Base-by-base conservation (phyloP, 2,797 vertebrate species). In the Acanthurus lineatus region DNA sequence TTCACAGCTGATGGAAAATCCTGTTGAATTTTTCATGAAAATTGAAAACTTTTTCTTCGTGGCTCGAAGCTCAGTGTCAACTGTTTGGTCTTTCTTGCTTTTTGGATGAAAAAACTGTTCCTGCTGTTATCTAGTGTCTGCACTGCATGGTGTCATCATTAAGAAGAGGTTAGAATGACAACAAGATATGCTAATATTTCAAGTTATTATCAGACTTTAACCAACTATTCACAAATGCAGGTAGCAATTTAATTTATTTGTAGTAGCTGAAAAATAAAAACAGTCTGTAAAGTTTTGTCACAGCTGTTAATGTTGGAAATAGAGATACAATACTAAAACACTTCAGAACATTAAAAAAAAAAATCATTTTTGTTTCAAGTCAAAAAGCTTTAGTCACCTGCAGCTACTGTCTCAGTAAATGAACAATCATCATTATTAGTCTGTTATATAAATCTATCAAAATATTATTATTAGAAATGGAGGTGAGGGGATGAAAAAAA, bases 1-100 rank as follows among this genome's bases (percentile, higher is more conserved):
- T 85, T 92, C 88, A 82, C 91, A 94, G 90, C 88, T 93, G 91
- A 91, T 71, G n/a, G 76, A 80, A 92, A 88, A 93, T 92, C 89
- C 91, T 76, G 15, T 65, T n/a, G 82, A 87, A 86, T 89, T 89
- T 80, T 83, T 88, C 63, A 75, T 62, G 66, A 82, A 85, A 83
- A 87, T n/a, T 69, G 53, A 80, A 63, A 88, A 79, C 9, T 69
- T 89, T 83, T 69, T 22, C 22, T 84, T 66, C 73, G 60, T 62
- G 47, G 45, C 62, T 28, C 25, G 6, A 22, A 83, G 74, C 75
- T 85, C 57, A 59, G 17, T 44, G 69, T 75, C 74, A 83, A 69
- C 42, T 60, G 51, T 51, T 64, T 56, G 11, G 15, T 6, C 35
- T 51, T 62, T 72, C 42, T 0, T 53, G 47, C 20, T 82, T 47